Conservation (phyloP, 2,797 vertebrate genomes). For the Ptychobarbus kaznakovi region DNA sequence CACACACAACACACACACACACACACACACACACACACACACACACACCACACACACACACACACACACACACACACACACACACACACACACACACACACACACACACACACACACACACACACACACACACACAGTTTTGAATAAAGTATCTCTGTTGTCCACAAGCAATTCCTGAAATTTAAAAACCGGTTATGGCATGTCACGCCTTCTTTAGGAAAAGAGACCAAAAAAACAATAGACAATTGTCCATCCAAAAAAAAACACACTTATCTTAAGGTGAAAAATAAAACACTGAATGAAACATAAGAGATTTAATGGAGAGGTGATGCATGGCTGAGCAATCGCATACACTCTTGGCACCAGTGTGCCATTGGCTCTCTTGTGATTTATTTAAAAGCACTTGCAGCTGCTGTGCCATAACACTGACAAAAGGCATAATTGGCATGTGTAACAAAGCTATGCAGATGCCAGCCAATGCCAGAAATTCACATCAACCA, state of each 20-base stretch:
- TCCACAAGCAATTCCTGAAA: background rate
- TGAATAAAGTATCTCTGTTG: background rate
- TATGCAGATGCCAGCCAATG: background rate
- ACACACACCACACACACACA: too few relatives aligned
- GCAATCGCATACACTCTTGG: background rate
- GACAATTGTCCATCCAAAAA: background rate
- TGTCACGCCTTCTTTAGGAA: background rate
- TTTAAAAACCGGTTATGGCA: background rate
- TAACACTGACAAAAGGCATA: conserved; percentile 6
- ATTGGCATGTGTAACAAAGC: background rate
- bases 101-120: background rate
- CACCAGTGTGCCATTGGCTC: background rate
- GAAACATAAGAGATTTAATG: background rate
- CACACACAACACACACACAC: too few relatives aligned
- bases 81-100: too few relatives aligned
- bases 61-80: too few relatives aligned
- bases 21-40: background rate
- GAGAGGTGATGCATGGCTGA: background rate
- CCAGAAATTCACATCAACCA: background rate
- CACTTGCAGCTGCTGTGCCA: background rate
- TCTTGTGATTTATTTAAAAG: conserved; percentile 32
- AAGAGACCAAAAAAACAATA: background rate
- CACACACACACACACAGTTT: background rate
- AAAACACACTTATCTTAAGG: background rate
- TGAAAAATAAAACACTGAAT: background rate